Percentiles rank a stretch among this genome's conserved stretches.
phyloP scores from a whole-genome alignment of 2,888 invertebrate genomes.

The Nephrotoma guestfalica region DNA sequence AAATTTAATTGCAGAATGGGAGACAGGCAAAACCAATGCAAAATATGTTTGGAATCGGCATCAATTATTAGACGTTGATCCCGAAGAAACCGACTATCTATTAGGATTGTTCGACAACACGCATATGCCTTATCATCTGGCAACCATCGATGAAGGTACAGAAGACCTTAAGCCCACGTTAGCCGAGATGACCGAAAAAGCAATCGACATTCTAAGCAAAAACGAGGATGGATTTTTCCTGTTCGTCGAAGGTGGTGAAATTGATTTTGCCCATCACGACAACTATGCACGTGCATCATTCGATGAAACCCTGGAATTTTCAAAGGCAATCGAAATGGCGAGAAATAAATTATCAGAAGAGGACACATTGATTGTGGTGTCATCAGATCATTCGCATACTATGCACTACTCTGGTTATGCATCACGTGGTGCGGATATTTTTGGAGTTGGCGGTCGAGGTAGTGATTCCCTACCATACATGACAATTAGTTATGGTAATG shows the following conservation, averaged over 20 bases:
- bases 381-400: slow-evolving; percentile 68
- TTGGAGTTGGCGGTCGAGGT: slow-evolving; percentile 27
- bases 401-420: slow-evolving; percentile 62
- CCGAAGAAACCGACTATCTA: slow-evolving; percentile 37
- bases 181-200: slow-evolving; percentile 66
- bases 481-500: slow-evolving; percentile 60
- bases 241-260: slow-evolving; percentile 52
- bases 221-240: slow-evolving; percentile 58
- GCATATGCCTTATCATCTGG: slow-evolving; percentile 54
- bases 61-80: slow-evolving; percentile 32
- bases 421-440: slow-evolving; percentile 33
- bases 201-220: slow-evolving; percentile 52
- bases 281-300: slow-evolving; percentile 25
- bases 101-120: slow-evolving; percentile 50
- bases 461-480: slow-evolving; percentile 48
- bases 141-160: slow-evolving; percentile 31
- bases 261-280: slow-evolving; percentile 28
- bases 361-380: slow-evolving; percentile 68
- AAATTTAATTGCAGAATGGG: slow-evolving; percentile 53
- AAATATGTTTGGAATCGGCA: slow-evolving; percentile 37
- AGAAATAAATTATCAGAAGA: slow-evolving; percentile 40
- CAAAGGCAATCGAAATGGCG: slow-evolving; percentile 53
- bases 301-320: slow-evolving; percentile 46
- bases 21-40: slow-evolving; percentile 26
- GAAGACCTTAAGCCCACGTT: slow-evolving; percentile 42